A percentile compares a stretch with the other conserved stretches of the same genome.
phyloP scores from a whole-genome alignment of 2,797 vertebrate genomes.

The Coccyzus lansbergi region DNA sequence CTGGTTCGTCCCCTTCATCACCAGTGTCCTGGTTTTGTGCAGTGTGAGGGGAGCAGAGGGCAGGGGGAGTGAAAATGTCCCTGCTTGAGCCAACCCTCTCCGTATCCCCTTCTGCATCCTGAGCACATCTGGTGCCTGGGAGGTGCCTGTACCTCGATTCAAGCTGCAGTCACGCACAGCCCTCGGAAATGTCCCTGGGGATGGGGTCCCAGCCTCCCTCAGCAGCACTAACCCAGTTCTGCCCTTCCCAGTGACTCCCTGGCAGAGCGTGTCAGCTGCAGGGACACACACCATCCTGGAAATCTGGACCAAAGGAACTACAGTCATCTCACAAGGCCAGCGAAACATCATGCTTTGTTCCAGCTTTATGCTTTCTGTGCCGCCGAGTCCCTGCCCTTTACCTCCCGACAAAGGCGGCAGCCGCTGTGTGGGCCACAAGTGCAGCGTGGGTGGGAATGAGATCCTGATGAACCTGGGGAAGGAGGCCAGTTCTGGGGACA shows the following conservation, averaged over 20 bases:
- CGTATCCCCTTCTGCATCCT: neutral
- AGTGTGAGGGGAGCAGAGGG: neutral
- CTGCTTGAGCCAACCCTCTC: neutral
- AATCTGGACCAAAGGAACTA: neutral
- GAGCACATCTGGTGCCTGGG: neutral
- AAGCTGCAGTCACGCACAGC: neutral
- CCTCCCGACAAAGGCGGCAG: neutral
- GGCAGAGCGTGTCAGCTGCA: neutral
- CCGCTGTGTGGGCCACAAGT: neutral
- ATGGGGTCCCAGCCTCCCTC: neutral
- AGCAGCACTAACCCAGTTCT: neutral
- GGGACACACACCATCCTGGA: neutral
- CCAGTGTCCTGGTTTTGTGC: fast-evolving
- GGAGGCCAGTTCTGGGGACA: neutral
- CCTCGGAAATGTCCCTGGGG: neutral
- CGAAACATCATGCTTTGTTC: neutral
- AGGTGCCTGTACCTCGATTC: neutral
- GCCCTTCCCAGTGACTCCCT: neutral
- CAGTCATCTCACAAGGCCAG: neutral
- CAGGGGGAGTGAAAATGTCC: neutral
- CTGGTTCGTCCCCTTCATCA: neutral
- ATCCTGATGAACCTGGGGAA: neutral
- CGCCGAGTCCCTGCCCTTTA: neutral
- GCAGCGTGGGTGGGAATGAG: neutral
- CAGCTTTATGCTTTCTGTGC: neutral